Conservation (phyloP, 2,113 vertebrate species). For the Corythornis cristatus region DNA sequence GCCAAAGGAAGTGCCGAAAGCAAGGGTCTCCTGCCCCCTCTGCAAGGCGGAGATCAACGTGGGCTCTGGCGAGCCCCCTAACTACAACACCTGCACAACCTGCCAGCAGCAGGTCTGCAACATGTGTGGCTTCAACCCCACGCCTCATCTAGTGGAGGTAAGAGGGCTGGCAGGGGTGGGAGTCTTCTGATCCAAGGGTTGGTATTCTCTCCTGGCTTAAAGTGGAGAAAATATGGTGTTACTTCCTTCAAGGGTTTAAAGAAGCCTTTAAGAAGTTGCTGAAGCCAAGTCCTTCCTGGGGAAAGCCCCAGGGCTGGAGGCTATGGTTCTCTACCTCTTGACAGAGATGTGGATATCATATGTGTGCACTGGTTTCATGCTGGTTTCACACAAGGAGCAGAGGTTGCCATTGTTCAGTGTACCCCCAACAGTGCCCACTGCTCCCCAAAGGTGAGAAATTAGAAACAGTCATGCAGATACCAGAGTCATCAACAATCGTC, state of each 20-base stretch:
- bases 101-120: slow-evolving; percentile 96
- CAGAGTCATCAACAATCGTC: background rate
- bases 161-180: background rate
- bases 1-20: slow-evolving; percentile 82
- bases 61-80: slow-evolving; percentile 83
- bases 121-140: slow-evolving; percentile 97
- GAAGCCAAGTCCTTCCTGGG: background rate
- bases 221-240: background rate
- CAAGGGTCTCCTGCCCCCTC: slow-evolving; percentile 88
- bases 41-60: slow-evolving; percentile 94
- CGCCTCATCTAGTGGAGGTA: slow-evolving; percentile 95
- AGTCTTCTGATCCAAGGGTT: rapidly evolving
- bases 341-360: background rate
- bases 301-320: background rate
- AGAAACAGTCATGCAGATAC: background rate
- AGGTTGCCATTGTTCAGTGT: background rate
- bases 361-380: background rate
- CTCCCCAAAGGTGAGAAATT: background rate
- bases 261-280: background rate
- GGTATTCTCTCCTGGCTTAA: background rate
- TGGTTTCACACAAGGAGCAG: background rate
- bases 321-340: background rate
- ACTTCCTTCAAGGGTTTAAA: background rate
- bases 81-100: slow-evolving; percentile 95
- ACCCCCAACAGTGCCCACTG: background rate